These are phyloP conservation scores for Callorhinus ursinus DNA, from an alignment of 2,113 vertebrate genomes.

Conservation along the genomic window DNA sequence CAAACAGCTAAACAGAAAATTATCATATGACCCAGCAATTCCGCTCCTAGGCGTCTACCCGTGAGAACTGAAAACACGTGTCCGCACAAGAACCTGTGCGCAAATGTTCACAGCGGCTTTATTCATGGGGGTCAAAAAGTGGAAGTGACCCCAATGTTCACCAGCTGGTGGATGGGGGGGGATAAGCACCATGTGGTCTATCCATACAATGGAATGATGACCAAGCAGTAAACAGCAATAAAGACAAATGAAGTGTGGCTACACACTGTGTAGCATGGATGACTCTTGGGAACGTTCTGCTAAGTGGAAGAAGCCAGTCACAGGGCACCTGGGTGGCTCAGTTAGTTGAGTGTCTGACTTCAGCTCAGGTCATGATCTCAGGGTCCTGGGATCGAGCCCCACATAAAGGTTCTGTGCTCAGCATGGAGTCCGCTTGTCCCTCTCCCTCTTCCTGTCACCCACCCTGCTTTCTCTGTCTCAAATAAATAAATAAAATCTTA, in stretches of 20 bases:
- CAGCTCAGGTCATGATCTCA: not conserved
- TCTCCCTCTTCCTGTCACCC: not conserved
- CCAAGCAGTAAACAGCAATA: not conserved
- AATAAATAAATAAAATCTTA: not conserved
- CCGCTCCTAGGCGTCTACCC: not conserved
- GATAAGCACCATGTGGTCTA: not conserved
- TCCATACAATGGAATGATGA: not conserved
- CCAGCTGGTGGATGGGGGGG: no score
- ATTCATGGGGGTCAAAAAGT: not conserved
- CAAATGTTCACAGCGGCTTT: accelerated
- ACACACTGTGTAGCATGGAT: not conserved
- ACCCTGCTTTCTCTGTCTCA: not conserved
- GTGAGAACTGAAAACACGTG: not conserved
- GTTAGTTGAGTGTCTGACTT: not conserved
- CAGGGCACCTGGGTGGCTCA: not conserved
- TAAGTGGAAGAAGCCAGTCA: not conserved
- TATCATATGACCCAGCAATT: not conserved
- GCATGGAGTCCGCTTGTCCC: not conserved
- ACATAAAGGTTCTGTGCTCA: not conserved
- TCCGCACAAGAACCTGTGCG: not conserved
- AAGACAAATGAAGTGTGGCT: not conserved
- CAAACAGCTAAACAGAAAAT: not conserved
- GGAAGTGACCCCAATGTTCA: not conserved
- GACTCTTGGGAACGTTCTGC: not conserved
- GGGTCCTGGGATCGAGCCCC: not conserved